Conservation (phyloP, 92 coral and sea anemone genomes). For the Heliopora coerulea region DNA sequence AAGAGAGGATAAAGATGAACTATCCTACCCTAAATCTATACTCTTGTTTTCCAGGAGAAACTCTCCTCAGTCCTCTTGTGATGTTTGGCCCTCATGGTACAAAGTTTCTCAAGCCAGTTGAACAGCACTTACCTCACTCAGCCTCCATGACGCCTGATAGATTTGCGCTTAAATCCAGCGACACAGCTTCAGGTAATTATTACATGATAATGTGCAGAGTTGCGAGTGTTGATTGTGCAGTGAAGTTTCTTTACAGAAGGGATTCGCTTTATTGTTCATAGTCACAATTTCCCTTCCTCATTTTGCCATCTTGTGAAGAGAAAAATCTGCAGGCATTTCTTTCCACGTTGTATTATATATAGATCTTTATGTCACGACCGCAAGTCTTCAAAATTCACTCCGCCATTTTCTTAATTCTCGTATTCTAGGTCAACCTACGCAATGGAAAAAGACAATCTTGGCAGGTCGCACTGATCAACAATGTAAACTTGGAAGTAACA, state of each 20-base stretch:
- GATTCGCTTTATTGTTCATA: too few species aligned
- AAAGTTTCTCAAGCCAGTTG: conserved; percentile 90
- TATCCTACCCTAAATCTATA: too few species aligned
- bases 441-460: conserved; percentile 74
- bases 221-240: too few species aligned
- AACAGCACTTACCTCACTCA: conserved; percentile 88
- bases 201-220: too few species aligned
- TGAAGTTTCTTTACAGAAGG: too few species aligned
- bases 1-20: too few species aligned
- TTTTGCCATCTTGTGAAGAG: too few species aligned
- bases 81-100: conserved; percentile 99
- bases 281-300: too few species aligned
- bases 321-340: too few species aligned
- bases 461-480: conserved; percentile 70
- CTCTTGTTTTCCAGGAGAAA: conserved; percentile 75
- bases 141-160: conserved; percentile 99
- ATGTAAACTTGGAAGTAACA: conserved; percentile 85
- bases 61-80: conserved; percentile 94
- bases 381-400: neutral
- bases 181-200: conserved; percentile 78
- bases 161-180: conserved; percentile 93
- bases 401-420: too few species aligned
- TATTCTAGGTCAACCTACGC: conserved; percentile 65
- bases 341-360: too few species aligned
- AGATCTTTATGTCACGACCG: too few species aligned